Evolutionary conservation across 2,888 invertebrate genomes (phyloP).

Genomic region (Nomada goodeniana): DNA sequence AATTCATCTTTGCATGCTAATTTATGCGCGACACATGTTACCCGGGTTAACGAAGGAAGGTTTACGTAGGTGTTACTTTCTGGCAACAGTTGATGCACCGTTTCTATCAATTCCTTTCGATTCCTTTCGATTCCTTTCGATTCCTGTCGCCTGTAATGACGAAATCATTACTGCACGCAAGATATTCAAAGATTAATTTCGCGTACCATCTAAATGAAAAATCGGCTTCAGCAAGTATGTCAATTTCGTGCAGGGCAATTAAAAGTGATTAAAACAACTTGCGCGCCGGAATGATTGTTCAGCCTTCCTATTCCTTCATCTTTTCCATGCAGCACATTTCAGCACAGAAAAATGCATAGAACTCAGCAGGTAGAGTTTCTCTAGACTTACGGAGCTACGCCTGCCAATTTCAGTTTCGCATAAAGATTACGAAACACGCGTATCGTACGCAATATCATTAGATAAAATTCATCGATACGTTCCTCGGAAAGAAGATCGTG

Average conservation of each 20-base stretch:
- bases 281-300: no score
- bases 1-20: not conserved
- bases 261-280: not conserved
- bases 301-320: no score
- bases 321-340: no score
- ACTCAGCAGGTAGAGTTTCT: no score
- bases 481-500: not conserved
- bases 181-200: not conserved
- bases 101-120: not conserved
- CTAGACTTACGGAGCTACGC: not conserved
- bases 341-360: no score
- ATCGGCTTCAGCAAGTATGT: not conserved
- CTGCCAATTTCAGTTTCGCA: not conserved
- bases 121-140: not conserved
- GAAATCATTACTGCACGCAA: no score
- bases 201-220: not conserved
- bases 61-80: not conserved
- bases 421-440: not conserved
- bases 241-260: no score
- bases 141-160: no score
- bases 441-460: constrained; percentile 7
- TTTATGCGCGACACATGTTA: not conserved
- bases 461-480: constrained; percentile 10
- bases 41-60: not conserved
- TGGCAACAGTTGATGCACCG: not conserved